phyloP scores from a whole-genome alignment of 2,113 vertebrate species.

The Phaethon lepturus region DNA sequence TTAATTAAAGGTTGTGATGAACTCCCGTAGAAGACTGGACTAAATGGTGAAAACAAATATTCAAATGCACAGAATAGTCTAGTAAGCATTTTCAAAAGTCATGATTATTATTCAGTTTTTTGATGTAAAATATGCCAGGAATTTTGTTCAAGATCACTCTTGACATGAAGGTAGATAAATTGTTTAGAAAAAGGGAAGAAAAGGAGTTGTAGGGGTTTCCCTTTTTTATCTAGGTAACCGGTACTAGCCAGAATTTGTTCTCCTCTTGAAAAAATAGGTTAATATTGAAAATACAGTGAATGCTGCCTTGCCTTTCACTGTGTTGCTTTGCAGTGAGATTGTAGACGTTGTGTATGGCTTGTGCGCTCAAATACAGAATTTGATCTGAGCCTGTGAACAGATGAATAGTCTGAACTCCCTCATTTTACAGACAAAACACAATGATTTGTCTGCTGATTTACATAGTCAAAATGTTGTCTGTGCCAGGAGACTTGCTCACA shows the following conservation, averaged over 20 bases:
- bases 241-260: neutral
- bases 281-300: neutral
- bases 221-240: neutral
- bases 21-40: conserved; percentile 3
- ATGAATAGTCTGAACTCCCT: neutral
- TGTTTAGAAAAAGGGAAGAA: neutral
- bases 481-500: neutral
- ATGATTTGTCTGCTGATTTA: neutral
- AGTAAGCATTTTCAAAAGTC: conserved; percentile 2
- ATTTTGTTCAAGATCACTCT: neutral
- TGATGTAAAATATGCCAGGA: neutral
- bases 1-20: conserved; percentile 48
- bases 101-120: neutral
- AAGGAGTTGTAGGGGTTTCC: neutral
- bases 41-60: conserved; percentile 8
- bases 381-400: neutral
- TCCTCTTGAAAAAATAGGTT: neutral
- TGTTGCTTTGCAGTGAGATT: neutral
- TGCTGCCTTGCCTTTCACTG: neutral
- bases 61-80: neutral
- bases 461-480: neutral
- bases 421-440: conserved; percentile 16
- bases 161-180: neutral
- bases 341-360: neutral
- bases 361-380: neutral